Conservation (phyloP, 2,113 vertebrate species). For the Ciconia boyciana region DNA sequence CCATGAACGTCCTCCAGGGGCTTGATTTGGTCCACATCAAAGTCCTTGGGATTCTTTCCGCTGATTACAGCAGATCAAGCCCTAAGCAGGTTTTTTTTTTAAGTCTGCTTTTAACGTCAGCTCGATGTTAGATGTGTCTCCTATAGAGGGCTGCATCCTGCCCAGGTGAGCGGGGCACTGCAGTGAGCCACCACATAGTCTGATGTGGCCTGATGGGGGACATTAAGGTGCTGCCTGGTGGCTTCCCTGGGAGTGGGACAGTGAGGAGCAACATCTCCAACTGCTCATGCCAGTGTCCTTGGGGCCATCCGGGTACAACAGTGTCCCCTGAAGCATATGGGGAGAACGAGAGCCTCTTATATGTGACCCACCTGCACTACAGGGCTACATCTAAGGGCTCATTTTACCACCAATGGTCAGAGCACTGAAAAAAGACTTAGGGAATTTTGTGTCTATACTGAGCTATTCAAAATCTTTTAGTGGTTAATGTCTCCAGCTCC, state of each 20-base stretch:
- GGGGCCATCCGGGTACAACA: not conserved
- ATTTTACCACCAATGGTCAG: not conserved
- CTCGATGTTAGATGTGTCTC: not conserved
- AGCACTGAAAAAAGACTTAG: not conserved
- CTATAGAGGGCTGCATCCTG: not conserved
- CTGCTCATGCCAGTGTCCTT: not conserved
- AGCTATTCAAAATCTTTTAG: not conserved
- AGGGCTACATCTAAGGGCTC: not conserved
- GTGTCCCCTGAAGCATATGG: not conserved
- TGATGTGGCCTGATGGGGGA: not conserved
- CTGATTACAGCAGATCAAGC: conserved; percentile 60
- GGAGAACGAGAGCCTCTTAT: not conserved
- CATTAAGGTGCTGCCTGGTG: not conserved
- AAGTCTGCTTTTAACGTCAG: conserved; percentile 5
- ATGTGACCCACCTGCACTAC: not conserved
- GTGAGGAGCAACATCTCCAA: not conserved
- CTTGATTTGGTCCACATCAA: conserved; percentile 68
- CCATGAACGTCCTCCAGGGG: conserved; percentile 49
- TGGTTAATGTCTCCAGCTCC: not conserved
- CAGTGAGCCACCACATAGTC: rapidly evolving
- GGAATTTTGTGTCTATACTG: not conserved
- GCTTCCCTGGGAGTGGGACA: not conserved
- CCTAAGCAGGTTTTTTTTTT: conserved; percentile 42
- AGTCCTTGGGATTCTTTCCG: conserved; percentile 63
- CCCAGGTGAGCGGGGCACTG: rapidly evolving